These are phyloP conservation scores for Cynopterus sphinx DNA, from an alignment of 2,797 vertebrate species.

Conservation along the genomic window DNA sequence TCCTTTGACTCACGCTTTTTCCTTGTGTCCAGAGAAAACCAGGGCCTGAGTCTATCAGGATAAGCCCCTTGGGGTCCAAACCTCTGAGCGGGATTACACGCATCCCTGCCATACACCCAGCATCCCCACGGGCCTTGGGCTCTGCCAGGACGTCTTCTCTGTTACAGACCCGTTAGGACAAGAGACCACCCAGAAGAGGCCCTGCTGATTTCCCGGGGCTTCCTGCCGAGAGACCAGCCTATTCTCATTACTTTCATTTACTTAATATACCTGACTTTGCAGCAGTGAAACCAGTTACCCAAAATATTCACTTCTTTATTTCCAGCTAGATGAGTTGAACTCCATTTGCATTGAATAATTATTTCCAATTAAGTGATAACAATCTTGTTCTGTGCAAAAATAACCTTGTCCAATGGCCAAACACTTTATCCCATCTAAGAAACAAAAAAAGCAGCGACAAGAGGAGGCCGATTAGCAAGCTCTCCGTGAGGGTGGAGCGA, in stretches of 20 bases:
- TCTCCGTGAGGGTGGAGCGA: fast-evolving
- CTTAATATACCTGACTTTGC: conserved; percentile 64
- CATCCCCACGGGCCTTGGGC: not conserved
- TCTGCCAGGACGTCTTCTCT: not conserved
- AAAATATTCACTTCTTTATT: conserved; percentile 67
- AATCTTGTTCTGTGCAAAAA: conserved; percentile 84
- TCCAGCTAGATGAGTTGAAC: conserved; percentile 76
- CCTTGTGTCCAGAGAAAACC: not conserved
- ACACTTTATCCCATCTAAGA: conserved; percentile 78
- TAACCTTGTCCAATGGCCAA: conserved; percentile 85
- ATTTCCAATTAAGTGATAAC: conserved; percentile 87
- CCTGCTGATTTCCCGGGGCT: conserved; percentile 23
- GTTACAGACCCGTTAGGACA: not conserved
- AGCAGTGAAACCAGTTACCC: conserved; percentile 68
- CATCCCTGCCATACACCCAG: not conserved
- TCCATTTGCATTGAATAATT: conserved; percentile 86
- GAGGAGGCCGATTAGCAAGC: not conserved
- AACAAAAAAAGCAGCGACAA: conserved; percentile 42
- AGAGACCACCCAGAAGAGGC: not conserved
- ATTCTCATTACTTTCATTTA: conserved; percentile 21
- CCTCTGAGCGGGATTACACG: not conserved
- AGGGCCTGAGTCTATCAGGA: not conserved
- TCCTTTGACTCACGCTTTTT: not conserved
- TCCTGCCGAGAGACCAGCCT: not conserved
- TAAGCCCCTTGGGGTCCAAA: not conserved